A percentile compares a stretch with the other conserved stretches of the same genome.
Conservation (phyloP, 2,797 vertebrate genomes). For the Alauda arvensis region DNA sequence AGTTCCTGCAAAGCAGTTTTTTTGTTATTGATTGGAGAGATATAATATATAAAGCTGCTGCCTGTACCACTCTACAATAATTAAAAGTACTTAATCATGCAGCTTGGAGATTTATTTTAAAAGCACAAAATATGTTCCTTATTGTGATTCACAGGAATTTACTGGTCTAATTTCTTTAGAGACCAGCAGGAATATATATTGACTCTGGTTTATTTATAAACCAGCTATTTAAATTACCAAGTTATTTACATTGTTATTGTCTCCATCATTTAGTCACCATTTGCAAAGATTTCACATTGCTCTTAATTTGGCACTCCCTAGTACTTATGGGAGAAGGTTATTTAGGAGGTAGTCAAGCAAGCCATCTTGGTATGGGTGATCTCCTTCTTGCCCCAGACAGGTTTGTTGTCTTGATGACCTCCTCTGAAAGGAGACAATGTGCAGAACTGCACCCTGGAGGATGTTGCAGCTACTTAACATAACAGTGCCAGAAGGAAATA, state of each 20-base stretch:
- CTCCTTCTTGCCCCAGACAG: not conserved
- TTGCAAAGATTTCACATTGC: conserved; percentile 40
- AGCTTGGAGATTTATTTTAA: conserved; percentile 61
- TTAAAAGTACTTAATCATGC: conserved; percentile 66
- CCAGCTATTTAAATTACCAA: conserved; percentile 50
- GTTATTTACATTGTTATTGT: conserved; percentile 62
- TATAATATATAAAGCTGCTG: conserved; percentile 62
- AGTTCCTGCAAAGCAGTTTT: conserved; percentile 44
- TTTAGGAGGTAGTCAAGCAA: not conserved
- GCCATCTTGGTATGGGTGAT: not conserved
- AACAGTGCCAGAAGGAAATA: not conserved
- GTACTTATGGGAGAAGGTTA: not conserved
- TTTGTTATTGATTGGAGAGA: conserved; percentile 57
- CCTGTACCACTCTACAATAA: conserved; percentile 62
- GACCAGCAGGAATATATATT: conserved; percentile 56
- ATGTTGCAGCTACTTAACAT: not conserved
- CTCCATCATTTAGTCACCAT: conserved; percentile 55
- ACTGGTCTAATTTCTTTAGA: conserved; percentile 65
- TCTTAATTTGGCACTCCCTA: conserved; percentile 45
- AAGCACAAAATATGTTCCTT: conserved; percentile 56
- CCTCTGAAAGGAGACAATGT: not conserved
- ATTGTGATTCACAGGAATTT: conserved; percentile 64
- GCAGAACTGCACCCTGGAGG: not conserved
- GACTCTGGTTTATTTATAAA: conserved; percentile 62
- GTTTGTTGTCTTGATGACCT: not conserved